Percentiles rank a stretch among this genome's conserved stretches.
Evolutionary conservation across 2,113 vertebrate genomes (phyloP).

Genomic region (Ceyx melanurus): DNA sequence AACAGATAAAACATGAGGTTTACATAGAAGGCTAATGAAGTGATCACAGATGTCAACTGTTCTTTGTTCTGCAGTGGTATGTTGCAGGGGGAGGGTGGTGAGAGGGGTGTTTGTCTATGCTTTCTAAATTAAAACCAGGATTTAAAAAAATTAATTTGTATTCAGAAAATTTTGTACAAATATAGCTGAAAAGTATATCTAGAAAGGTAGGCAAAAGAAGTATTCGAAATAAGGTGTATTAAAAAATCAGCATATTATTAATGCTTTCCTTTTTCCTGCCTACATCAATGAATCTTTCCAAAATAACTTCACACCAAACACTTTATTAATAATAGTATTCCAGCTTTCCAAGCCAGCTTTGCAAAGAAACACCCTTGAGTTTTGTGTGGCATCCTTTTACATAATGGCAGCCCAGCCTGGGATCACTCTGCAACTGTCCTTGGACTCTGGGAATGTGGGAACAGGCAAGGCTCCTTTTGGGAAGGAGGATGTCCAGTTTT

Average conservation of each 20-base stretch:
- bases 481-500: neutral
- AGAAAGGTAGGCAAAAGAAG: neutral
- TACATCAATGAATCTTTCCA: neutral
- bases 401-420: neutral
- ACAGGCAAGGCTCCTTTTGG: accelerated
- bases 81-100: neutral
- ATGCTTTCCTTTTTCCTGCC: neutral
- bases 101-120: neutral
- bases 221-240: neutral
- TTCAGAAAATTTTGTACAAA: neutral
- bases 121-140: neutral
- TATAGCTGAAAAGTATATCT: neutral
- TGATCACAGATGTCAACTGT: neutral
- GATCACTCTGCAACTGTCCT: neutral
- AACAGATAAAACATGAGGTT: neutral
- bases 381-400: accelerated
- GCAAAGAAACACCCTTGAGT: neutral
- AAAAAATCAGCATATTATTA: neutral
- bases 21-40: neutral
- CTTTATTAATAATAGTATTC: neutral
- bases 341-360: neutral
- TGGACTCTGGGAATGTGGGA: neutral
- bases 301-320: neutral
- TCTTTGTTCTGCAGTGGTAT: neutral
- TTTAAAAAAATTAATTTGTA: no score